Percentiles rank a stretch among this genome's conserved stretches.
These are phyloP conservation scores for Ostrea denselamellosa DNA, from an alignment of 1,140 invertebrate genomes.

Conservation along the genomic window DNA sequence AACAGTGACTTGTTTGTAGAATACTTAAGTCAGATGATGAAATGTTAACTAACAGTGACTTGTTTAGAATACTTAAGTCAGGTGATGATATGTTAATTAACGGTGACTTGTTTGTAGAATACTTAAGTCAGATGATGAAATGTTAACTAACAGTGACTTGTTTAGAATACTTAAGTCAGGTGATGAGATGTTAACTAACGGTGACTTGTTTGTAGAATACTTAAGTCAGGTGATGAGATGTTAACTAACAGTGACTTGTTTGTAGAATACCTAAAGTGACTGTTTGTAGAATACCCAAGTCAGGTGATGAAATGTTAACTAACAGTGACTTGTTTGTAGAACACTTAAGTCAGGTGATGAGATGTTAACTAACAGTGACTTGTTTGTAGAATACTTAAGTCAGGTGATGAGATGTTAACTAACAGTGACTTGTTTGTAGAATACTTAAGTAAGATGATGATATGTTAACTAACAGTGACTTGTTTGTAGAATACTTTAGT, in stretches of 20 bases:
- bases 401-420: no score
- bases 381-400: no score
- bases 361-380: no score
- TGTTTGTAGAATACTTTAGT: not conserved
- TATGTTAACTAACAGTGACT: not conserved
- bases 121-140: constrained; percentile 75
- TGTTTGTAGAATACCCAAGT: no score
- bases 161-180: not conserved
- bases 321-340: no score
- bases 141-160: constrained; percentile 81
- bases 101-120: constrained; percentile 23
- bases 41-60: constrained; percentile 81
- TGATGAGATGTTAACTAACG: not conserved
- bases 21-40: constrained; percentile 71
- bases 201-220: constrained; percentile 33
- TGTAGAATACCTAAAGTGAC: no score
- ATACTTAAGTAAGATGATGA: no score
- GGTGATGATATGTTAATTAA: not conserved
- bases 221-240: constrained; percentile 76
- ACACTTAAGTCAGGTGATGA: no score
- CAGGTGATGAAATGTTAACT: no score
- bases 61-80: constrained; percentile 63
- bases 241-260: constrained; percentile 82
- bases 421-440: constrained; percentile 82
- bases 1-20: not conserved